Percentiles rank a stretch among this genome's conserved stretches.
phyloP scores from a whole-genome alignment of 2,113 vertebrate species.

The Picathartes gymnocephalus region DNA sequence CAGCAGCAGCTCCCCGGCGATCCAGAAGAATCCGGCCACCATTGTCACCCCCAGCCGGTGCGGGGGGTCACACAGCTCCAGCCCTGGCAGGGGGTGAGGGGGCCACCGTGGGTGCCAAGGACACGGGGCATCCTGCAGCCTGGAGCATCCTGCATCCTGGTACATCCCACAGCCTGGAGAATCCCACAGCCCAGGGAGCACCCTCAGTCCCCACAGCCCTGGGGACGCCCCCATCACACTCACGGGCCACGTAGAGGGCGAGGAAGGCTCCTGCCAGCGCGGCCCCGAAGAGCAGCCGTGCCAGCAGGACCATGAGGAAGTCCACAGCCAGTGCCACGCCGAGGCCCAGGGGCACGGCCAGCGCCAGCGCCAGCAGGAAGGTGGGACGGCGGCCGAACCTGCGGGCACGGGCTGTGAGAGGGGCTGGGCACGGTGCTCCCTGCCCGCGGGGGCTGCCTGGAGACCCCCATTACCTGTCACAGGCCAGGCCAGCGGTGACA shows the following conservation, averaged over 20 bases:
- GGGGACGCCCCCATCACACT: neutral
- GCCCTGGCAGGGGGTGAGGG: slow-evolving; percentile 59
- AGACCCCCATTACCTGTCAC: slow-evolving; percentile 76
- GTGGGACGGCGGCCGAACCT: slow-evolving; percentile 80
- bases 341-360: slow-evolving; percentile 76
- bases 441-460: fast-evolving
- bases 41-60: slow-evolving; percentile 80
- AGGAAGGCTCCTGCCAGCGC: slow-evolving; percentile 80
- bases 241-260: slow-evolving; percentile 78
- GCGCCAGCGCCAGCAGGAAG: slow-evolving; percentile 73
- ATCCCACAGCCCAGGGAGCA: neutral
- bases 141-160: neutral
- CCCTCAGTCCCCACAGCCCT: fast-evolving
- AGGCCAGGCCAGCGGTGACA: slow-evolving; percentile 74
- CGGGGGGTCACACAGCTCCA: slow-evolving; percentile 84
- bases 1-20: slow-evolving; percentile 82
- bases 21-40: slow-evolving; percentile 80
- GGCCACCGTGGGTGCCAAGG: neutral
- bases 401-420: neutral
- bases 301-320: slow-evolving; percentile 68
- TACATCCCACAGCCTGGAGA: neutral
- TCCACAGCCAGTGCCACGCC: slow-evolving; percentile 71
- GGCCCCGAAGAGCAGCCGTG: slow-evolving; percentile 74
- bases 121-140: fast-evolving
- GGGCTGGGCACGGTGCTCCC: neutral